phyloP scores from a whole-genome alignment of 2,797 vertebrate species.

The Anguilla pacifica region DNA sequence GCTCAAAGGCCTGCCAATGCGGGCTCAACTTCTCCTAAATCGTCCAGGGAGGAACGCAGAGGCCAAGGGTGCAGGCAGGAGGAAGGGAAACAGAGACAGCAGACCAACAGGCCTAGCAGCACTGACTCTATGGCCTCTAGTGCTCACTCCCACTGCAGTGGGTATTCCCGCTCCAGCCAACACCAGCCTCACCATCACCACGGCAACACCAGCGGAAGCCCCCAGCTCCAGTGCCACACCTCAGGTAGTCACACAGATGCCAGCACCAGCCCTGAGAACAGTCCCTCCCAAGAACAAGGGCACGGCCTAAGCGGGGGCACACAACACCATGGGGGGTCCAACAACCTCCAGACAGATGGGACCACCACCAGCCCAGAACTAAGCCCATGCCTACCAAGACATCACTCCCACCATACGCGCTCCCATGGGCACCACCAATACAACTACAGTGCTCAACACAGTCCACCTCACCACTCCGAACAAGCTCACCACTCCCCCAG shows the following conservation, averaged over 20 bases:
- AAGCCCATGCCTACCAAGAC: conserved; percentile 29
- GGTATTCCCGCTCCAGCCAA: conserved; percentile 42
- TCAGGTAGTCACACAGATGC: conserved; percentile 49
- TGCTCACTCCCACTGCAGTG: conserved; percentile 49
- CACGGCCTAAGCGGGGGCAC: neutral
- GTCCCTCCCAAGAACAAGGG: conserved; percentile 34
- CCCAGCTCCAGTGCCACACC: conserved; percentile 25
- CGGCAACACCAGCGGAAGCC: conserved; percentile 35
- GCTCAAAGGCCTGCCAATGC: conserved; percentile 58
- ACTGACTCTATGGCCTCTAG: conserved; percentile 62
- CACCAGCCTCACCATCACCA: conserved; percentile 41
- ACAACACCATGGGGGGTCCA: conserved; percentile 22
- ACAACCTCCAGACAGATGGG: conserved; percentile 41
- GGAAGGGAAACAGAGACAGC: conserved; percentile 44
- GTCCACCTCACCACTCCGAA: conserved; percentile 18
- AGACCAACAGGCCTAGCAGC: conserved; percentile 49
- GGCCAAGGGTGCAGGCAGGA: neutral
- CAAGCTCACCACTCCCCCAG: conserved; percentile 31
- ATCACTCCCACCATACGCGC: conserved; percentile 28
- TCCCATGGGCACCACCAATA: conserved; percentile 24
- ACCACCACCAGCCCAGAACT: conserved; percentile 42
- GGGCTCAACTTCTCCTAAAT: conserved; percentile 43
- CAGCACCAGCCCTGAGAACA: conserved; percentile 35
- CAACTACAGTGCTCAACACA: conserved; percentile 35
- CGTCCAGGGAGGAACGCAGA: conserved; percentile 43